Conservation (phyloP, 2,113 vertebrate genomes). For the Dicrurus megarhynchus region DNA sequence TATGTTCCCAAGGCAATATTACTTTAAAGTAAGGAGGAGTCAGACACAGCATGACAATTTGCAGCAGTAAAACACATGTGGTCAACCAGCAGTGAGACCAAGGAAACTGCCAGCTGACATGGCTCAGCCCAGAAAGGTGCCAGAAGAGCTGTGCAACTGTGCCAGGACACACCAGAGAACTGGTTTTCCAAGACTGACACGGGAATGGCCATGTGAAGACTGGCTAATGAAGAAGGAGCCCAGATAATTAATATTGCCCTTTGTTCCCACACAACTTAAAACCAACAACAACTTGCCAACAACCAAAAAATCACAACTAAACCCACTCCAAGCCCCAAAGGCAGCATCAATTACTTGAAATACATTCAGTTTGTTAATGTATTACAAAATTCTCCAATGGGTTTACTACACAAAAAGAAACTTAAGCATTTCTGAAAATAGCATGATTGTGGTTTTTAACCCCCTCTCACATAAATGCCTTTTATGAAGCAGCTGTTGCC, state of each 20-base stretch:
- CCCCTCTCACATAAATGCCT: neutral
- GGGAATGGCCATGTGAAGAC: neutral
- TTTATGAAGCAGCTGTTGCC: neutral
- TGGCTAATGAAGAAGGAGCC: neutral
- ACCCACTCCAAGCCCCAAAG: neutral
- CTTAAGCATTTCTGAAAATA: neutral
- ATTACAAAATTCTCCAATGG: neutral
- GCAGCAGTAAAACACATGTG: neutral
- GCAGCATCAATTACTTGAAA: neutral
- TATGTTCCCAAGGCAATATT: neutral
- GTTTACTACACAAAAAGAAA: neutral
- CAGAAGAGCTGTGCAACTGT: neutral
- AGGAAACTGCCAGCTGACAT: neutral
- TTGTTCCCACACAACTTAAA: neutral
- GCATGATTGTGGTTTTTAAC: neutral
- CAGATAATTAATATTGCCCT: neutral
- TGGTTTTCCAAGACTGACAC: neutral
- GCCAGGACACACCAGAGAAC: neutral
- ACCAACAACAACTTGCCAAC: neutral
- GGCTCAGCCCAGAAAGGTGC: neutral
- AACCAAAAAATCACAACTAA: neutral
- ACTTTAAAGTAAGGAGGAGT: neutral
- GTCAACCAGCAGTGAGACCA: neutral
- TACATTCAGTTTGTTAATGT: neutral
- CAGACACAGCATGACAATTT: neutral